Evolutionary conservation across 2,113 vertebrate genomes (phyloP), one percentile per base, ranked within the genome.

Genomic region (Falcunculus frontatus): DNA sequence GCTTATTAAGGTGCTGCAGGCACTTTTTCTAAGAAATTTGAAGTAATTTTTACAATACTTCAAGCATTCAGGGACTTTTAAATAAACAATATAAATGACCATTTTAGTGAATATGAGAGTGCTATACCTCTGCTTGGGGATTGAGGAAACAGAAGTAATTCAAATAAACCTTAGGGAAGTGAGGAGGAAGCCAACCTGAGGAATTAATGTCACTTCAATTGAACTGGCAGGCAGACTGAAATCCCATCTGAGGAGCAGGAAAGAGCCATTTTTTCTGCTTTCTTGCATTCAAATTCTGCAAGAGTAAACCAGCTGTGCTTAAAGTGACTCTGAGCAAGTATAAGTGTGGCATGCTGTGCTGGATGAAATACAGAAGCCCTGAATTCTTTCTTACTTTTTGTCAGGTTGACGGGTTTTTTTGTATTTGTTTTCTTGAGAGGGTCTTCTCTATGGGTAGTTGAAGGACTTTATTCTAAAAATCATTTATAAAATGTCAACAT

Each of bases 161-260:
- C 46, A 70, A 94, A 96, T 83, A 94, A 95, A 96, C 84, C n/a
- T 68, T n/a, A 17, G 50, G n/a, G 60, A 63, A 25, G 23, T 27
- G 13, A 14, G 11, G 13, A 27, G 22, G 44, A 78, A 93, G 53
- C 44, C 56, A 74, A 3, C 32, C 32, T 84, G 55, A 92, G 83
- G 84, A 79, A 91, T 85, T 39, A 85, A 84, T 27, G 49, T 46
- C 59, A 39, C 41, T 94, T 70, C 84, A 89, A 86, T 78, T 76
- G 95, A 97, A 93, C 50, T 91, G 75, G 90, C 88, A 96, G 89
- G 69, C 65, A 91, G 95, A 89, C 80, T 46, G 90, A 97, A 98
- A 96, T 96, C 87, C 56, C 82, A 90, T 81, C 73, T 13, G 37
- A 95, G 84, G 78, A 95, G 46, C 57, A n/a, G 56, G 67, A 94